Conservation (phyloP, 1,140 invertebrate genomes). For the Drosophila tropicalis region DNA sequence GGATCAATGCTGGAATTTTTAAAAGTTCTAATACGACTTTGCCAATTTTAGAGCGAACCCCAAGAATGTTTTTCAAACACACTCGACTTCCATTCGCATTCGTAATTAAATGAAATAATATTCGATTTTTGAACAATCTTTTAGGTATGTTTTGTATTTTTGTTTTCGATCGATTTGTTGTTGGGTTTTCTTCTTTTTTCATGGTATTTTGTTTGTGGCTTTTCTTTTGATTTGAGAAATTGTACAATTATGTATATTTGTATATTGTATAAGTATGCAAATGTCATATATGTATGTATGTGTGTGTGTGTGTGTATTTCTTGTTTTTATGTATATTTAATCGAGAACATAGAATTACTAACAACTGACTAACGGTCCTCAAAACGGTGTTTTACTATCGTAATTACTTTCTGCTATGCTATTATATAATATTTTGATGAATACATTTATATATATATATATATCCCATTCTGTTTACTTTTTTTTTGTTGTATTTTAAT, state of each 20-base stretch:
- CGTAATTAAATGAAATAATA: background rate
- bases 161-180: constrained; percentile 30
- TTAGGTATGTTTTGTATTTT: constrained; percentile 48
- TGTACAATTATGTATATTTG: background rate
- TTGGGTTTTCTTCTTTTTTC: constrained; percentile 10
- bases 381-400: constrained; percentile 16
- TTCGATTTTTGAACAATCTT: constrained; percentile 34
- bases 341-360: constrained; percentile 39
- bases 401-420: constrained; percentile 5
- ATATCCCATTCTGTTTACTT: background rate
- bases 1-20: no score
- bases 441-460: constrained; percentile 5
- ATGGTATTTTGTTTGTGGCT: constrained; percentile 24
- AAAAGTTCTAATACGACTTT: no score
- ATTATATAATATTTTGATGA: background rate
- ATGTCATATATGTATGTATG: background rate
- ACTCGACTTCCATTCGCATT: no score
- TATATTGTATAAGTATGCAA: constrained; percentile 1
- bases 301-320: background rate
- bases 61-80: no score
- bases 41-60: no score
- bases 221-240: constrained; percentile 11
- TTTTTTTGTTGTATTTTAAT: constrained; percentile 1
- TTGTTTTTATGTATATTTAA: background rate
- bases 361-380: constrained; percentile 48